These are phyloP conservation scores for Poecilus cupreus DNA, from an alignment of 2,888 invertebrate species.

Conservation along the genomic window DNA sequence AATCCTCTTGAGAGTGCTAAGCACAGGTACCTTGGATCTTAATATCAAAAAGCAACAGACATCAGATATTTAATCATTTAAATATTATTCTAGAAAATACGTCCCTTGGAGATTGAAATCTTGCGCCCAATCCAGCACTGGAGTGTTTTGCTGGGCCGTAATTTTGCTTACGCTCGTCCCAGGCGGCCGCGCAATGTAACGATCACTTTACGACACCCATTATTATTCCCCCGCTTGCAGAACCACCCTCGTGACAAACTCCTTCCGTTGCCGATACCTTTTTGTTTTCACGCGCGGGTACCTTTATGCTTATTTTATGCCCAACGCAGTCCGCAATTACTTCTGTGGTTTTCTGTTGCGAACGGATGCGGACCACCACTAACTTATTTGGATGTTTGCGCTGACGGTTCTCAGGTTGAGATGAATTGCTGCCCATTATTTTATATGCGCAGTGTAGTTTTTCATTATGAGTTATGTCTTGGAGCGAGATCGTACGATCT, in stretches of 20 bases:
- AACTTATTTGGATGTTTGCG: slow-evolving; percentile 41
- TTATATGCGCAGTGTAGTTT: slow-evolving; percentile 25
- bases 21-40: background rate
- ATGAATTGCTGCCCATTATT: slow-evolving; percentile 35
- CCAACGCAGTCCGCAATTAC: slow-evolving; percentile 45
- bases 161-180: slow-evolving; percentile 52
- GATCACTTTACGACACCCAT: slow-evolving; percentile 56
- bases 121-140: background rate
- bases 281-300: slow-evolving; percentile 57
- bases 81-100: slow-evolving; percentile 3
- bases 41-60: slow-evolving; percentile 21
- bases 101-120: background rate
- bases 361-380: slow-evolving; percentile 38
- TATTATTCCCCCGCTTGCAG: slow-evolving; percentile 45
- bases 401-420: slow-evolving; percentile 28
- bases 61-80: slow-evolving; percentile 15
- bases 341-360: slow-evolving; percentile 50
- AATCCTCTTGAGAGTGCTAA: background rate
- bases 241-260: slow-evolving; percentile 45
- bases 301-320: slow-evolving; percentile 59
- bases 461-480: slow-evolving; percentile 38
- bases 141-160: slow-evolving; percentile 29
- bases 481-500: no score
- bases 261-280: slow-evolving; percentile 50
- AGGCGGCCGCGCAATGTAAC: slow-evolving; percentile 53